Conservation (phyloP, 2,113 vertebrate species). For the Merops nubicus region DNA sequence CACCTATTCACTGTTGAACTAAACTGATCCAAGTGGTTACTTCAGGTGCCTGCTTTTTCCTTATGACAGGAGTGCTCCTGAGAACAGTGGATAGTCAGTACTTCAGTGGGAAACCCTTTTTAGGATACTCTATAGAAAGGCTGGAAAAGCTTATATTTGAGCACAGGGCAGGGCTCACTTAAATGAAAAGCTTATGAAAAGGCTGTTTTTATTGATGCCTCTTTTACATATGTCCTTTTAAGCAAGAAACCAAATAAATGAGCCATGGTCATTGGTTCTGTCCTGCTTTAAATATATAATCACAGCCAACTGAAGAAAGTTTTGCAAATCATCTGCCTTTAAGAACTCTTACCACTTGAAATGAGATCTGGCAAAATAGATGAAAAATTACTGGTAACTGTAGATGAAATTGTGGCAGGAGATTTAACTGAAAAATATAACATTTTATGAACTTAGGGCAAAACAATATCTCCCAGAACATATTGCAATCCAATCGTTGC, state of each 20-base stretch:
- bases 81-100: background rate
- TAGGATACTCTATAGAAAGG: background rate
- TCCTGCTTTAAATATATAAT: background rate
- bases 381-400: constrained; percentile 35
- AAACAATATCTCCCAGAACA: constrained; percentile 59
- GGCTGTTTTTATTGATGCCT: background rate
- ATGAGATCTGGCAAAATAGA: constrained; percentile 17
- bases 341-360: background rate
- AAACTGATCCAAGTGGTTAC: background rate
- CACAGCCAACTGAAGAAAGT: background rate
- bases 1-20: background rate
- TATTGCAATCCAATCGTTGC: constrained; percentile 32
- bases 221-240: background rate
- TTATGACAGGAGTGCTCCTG: background rate
- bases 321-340: background rate
- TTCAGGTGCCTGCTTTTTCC: background rate
- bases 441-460: constrained; percentile 53
- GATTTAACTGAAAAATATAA: constrained; percentile 43
- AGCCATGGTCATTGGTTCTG: background rate
- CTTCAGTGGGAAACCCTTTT: background rate
- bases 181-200: background rate
- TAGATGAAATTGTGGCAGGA: constrained; percentile 40
- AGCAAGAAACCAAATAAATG: background rate
- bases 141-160: background rate
- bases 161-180: background rate